phyloP scores from a whole-genome alignment of 2,888 invertebrate genomes.

The Lasiommata megera region DNA sequence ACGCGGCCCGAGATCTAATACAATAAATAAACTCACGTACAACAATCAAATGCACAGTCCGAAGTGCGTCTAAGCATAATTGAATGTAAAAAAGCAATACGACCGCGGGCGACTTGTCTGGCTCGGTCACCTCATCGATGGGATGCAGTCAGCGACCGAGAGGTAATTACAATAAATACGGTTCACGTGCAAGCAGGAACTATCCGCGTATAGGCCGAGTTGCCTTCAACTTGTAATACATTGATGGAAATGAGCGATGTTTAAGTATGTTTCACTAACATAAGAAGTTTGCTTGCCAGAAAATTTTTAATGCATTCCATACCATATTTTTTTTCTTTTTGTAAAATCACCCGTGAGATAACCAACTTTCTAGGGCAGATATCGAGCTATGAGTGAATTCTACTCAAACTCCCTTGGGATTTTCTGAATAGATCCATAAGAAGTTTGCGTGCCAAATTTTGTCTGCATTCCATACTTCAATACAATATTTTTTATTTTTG shows the following conservation, averaged over 20 bases:
- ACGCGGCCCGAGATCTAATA: no score
- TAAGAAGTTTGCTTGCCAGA: conserved; percentile 17
- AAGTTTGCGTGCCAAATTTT: no score
- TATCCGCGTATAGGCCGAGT: conserved; percentile 40
- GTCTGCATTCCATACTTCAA: no score
- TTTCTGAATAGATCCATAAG: no score
- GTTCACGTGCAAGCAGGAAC: conserved; percentile 65
- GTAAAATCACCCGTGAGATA: no score
- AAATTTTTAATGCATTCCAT: no score
- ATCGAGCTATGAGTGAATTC: no score
- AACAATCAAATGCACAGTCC: conserved; percentile 10
- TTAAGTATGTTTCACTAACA: neutral
- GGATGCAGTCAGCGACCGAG: conserved; percentile 52
- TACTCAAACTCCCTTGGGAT: no score
- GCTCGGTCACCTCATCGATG: conserved; percentile 46
- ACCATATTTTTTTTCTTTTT: no score
- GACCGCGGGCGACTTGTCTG: conserved; percentile 27
- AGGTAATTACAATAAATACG: conserved; percentile 74
- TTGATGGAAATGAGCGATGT: neutral
- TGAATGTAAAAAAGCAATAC: conserved; percentile 22
- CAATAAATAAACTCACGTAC: conserved; percentile 3
- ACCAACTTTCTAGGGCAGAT: no score
- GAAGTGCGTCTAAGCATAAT: conserved; percentile 19
- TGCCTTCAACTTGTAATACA: neutral
- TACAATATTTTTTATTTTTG: no score